phyloP scores from a whole-genome alignment of 2,888 invertebrate species.

The Tortrix viridana region DNA sequence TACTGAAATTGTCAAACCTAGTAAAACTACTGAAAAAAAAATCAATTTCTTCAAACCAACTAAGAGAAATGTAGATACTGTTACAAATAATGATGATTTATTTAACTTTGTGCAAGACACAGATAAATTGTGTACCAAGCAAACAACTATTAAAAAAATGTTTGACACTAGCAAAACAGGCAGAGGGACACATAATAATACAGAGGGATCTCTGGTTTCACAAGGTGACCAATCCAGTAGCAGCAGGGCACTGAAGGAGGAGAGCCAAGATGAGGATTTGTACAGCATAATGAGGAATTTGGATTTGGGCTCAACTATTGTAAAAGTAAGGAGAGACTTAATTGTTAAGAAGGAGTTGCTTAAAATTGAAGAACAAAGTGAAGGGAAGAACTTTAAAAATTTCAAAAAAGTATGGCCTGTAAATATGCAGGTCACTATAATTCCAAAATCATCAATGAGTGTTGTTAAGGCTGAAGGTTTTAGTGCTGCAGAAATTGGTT shows the following conservation, averaged over 20 bases:
- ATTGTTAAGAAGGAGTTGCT: slow-evolving; percentile 69
- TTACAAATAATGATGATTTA: slow-evolving; percentile 61
- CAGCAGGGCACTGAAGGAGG: slow-evolving; percentile 9
- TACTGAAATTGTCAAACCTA: slow-evolving; percentile 53
- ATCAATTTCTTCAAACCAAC: slow-evolving; percentile 36
- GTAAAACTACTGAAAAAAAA: slow-evolving; percentile 56
- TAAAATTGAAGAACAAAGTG: slow-evolving; percentile 47
- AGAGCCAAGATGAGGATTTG: slow-evolving; percentile 53
- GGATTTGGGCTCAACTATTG: slow-evolving; percentile 66
- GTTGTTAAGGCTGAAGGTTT: slow-evolving; percentile 40
- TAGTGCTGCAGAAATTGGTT: slow-evolving; percentile 21
- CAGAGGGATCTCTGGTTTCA: background rate
- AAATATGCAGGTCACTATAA: slow-evolving; percentile 63
- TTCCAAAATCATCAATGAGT: slow-evolving; percentile 54
- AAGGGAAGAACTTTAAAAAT: slow-evolving; percentile 70
- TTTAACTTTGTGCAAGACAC: slow-evolving; percentile 72
- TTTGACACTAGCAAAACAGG: slow-evolving; percentile 17
- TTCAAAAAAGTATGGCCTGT: slow-evolving; percentile 79
- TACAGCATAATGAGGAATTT: slow-evolving; percentile 65
- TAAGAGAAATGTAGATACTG: slow-evolving; percentile 58
- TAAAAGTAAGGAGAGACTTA: slow-evolving; percentile 63
- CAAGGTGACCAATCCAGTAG: background rate
- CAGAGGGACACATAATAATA: slow-evolving; percentile 5
- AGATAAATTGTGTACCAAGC: slow-evolving; percentile 38
- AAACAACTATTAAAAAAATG: slow-evolving; percentile 29